Evolutionary conservation across 2,797 vertebrate genomes (phyloP), one percentile per base, ranked within the genome.

Genomic region (Cossypha heuglini): DNA sequence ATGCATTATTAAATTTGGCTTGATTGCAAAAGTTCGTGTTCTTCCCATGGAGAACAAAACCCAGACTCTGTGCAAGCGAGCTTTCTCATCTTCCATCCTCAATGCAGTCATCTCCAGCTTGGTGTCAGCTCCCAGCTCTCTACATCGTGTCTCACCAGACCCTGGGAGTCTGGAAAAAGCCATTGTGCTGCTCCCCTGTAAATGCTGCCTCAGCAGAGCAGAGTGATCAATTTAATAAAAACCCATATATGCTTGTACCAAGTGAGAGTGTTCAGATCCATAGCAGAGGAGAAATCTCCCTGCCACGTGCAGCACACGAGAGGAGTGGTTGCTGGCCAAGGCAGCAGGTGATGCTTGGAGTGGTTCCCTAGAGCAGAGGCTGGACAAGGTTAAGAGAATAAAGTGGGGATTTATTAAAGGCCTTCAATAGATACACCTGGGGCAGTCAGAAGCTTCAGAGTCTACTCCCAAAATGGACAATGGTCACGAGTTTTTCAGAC

Each of bases 21-120:
- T 63, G 42, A 72, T 71, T 67, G 51, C 57, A 45, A 26, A 66
- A 52, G 52, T 66, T 78, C 9, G 0, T 86, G 59, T 84, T 80
- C 37, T 31, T 95, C 22, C 46, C 48, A 63, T 38, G 58, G 59
- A 88, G 78, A 73, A 61, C 38, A 85, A 90, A 93, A 25, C 22
- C 38, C 45, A 74, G 61, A 48, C 86, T 71, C 55, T 40, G 19
- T 94, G n/a, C 51, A 69, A 64, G 63, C 1, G 5, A 59, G 25
- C 51, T 88, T 90, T 49, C 67, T 68, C 61, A 52, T 74, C 45
- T 90, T 82, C 57, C 54, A 40, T 75, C 52, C 68, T 42, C 75
- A 46, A 1, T 31, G 43, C 28, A 49, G 2, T 75, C 57, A 84
- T 46, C 51, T 66, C 35, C 37, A 33, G 48, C 35, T 25, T 22